Evolutionary conservation across 2,888 invertebrate genomes (phyloP), one percentile per base, ranked within the genome.

Genomic region (Drosophila melanosoma): DNA sequence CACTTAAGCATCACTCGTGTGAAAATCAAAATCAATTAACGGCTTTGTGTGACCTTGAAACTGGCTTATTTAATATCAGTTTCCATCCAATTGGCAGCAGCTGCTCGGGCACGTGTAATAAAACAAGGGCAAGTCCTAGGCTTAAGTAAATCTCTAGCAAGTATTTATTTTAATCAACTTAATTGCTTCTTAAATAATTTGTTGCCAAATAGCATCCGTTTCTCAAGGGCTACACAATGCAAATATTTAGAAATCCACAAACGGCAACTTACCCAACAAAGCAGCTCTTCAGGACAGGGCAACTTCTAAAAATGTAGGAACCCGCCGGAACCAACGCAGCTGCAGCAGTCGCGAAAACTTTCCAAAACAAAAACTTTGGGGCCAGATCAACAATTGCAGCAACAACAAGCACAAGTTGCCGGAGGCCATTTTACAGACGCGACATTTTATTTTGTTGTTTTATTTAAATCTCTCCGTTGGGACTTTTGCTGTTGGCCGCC

Each of bases 101-200:
- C n/a, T 7, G 20, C 10, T 40, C 15, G 26, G 51, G 58, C 42
- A 23, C 53, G 52, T 57, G 58, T 20, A 12, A 23, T 63, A 11
- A 17, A 52, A 64, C 49, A 58, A 51, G 49, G 45, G 40, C 35
- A 20, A 52, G 15, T n/a, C 40, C 56, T 48, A 20, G 51, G 74
- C 72, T 86, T 90, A 90, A 76, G 76, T 54, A 83, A 86, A 83
- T 74, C 68, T 38, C 12, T 5, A n/a, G 53, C 40, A 40, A 48
- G 29, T 29, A 71, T 77, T 82, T 69, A 71, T 81, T 87, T 73
- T 73, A 74, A 56, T 58, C 57, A 57, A 72, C 33, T 67, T 90
- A 90, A 90, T 89, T 89, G 83, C 84, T 77, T 90, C 88, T 90
- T 81, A 87, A 86, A 83, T 76, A 89, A 71, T 69, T 67, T 38